Evolutionary conservation across 2,113 vertebrate species (phyloP), one percentile per base, ranked within the genome.

Genomic region (Pseudorasbora parva): DNA sequence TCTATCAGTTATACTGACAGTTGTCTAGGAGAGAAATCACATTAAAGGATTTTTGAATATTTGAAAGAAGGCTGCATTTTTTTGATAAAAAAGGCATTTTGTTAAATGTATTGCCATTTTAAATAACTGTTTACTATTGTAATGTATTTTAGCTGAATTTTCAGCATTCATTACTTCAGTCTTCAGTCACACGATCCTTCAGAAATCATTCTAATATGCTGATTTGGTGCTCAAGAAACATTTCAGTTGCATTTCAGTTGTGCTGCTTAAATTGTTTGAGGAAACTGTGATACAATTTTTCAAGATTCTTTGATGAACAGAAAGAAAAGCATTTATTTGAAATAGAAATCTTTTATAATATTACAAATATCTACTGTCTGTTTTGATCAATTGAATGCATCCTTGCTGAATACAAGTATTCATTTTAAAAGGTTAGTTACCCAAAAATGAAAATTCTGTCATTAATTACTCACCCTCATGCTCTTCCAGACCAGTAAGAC

Each of bases 1-100:
- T 62, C 68, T 30, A 51, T 59, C n/a, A n/a, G 45, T 60, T 82
- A 30, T 54, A 9, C 49, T 76, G 75, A 27, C 60, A 37, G 19
- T 82, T 41, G 43, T 73, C 25, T 14, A 56, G 33, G 21, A 77
- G 25, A 73, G 17, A 47, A 83, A 66, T 33, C 33, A 27, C 30
- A 64, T 30, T 25, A 57, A 27, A 37, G 9, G 25, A 66, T 78
- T 25, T 12, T 7, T 8, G 10, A 27, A 47, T 73, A 6, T 43
- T 69, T 12, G 37, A 43, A 43, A 69, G 25, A 17, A 8, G 47
- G 8, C 25, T 77, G 14, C 21, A 30, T 30, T 3, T 15, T 25
- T 25, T 25, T 62, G 5, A 14, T 0, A 17, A 64, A 30, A 27
- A 62, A 15, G 59, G 27, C 7, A 17, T 30, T 64, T 30, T 64